A percentile compares a stretch with the other conserved stretches of the same genome.
phyloP scores from a whole-genome alignment of 30 jellyfish, hydroid and myxozoan species.

The Pseudorhiza aurosa region DNA sequence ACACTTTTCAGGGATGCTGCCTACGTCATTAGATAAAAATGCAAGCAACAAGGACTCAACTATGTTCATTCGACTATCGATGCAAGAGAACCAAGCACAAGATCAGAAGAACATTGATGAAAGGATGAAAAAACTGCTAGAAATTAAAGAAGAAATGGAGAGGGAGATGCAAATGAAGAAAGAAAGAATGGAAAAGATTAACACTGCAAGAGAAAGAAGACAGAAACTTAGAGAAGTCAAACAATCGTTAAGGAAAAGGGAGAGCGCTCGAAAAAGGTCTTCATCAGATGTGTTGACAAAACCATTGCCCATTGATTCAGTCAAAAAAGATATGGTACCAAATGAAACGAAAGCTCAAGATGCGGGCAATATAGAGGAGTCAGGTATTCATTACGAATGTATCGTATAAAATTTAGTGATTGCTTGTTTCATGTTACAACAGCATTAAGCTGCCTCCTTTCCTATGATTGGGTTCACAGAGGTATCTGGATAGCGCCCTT shows the following conservation, averaged over 20 bases:
- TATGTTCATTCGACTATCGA: too few species aligned
- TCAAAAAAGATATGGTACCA: background rate
- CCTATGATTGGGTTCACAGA: too few species aligned
- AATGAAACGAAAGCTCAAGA: background rate
- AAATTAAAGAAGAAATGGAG: constrained; percentile 66
- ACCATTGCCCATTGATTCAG: background rate
- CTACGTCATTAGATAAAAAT: too few species aligned
- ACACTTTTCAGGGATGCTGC: too few species aligned
- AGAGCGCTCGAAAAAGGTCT: background rate
- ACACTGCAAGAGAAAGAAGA: constrained; percentile 35
- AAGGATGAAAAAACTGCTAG: constrained; percentile 42
- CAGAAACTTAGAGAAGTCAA: constrained; percentile 31
- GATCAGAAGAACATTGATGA: background rate
- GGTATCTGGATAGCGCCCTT: too few species aligned
- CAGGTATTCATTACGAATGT: too few species aligned
- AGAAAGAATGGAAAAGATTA: constrained; percentile 12
- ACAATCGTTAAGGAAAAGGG: constrained; percentile 37
- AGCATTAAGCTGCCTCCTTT: too few species aligned
- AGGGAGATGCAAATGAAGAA: constrained; percentile 37
- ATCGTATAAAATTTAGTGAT: too few species aligned
- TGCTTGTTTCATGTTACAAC: too few species aligned
- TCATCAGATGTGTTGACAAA: background rate
- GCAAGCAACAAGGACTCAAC: too few species aligned
- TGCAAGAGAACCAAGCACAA: background rate
- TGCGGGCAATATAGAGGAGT: background rate